Evolutionary conservation across 2,113 vertebrate species (phyloP).

Genomic region (Salminus brasiliensis): DNA sequence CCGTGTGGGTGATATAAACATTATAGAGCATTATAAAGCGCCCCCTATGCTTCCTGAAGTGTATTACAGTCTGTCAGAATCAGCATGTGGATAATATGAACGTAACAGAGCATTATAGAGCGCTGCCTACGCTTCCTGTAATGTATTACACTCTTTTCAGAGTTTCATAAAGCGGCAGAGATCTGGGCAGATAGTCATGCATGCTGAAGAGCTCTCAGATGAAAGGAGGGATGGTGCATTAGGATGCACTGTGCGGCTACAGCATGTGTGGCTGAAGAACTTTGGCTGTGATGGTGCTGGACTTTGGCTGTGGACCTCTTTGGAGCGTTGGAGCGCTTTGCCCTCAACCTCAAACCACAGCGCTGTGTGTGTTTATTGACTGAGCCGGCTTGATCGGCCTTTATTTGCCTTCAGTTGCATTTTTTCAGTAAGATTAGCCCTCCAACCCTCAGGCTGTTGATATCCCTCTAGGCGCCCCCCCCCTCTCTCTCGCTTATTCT

Average conservation of each 20-base stretch:
- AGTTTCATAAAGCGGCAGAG: too few relatives aligned
- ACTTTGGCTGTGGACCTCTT: background rate
- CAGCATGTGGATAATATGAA: too few relatives aligned
- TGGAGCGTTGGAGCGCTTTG: background rate
- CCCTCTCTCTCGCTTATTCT: background rate
- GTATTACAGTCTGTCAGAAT: too few relatives aligned
- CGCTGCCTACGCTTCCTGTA: too few relatives aligned
- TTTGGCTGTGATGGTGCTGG: background rate
- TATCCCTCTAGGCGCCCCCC: background rate
- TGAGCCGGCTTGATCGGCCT: conserved; percentile 10
- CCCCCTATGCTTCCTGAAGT: too few relatives aligned
- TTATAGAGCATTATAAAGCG: too few relatives aligned
- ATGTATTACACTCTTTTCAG: too few relatives aligned
- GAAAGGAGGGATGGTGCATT: background rate
- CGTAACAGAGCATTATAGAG: too few relatives aligned
- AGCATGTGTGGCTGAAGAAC: background rate
- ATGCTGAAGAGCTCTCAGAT: background rate
- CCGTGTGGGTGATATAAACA: too few relatives aligned
- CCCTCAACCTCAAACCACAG: background rate
- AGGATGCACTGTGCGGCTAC: background rate
- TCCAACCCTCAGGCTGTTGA: conserved; percentile 36
- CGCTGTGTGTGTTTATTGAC: background rate
- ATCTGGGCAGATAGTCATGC: background rate
- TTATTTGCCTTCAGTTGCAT: conserved; percentile 28
- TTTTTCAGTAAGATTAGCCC: conserved; percentile 40